Conservation (phyloP, 1,140 invertebrate genomes). For the Scaptomyza hsui region DNA sequence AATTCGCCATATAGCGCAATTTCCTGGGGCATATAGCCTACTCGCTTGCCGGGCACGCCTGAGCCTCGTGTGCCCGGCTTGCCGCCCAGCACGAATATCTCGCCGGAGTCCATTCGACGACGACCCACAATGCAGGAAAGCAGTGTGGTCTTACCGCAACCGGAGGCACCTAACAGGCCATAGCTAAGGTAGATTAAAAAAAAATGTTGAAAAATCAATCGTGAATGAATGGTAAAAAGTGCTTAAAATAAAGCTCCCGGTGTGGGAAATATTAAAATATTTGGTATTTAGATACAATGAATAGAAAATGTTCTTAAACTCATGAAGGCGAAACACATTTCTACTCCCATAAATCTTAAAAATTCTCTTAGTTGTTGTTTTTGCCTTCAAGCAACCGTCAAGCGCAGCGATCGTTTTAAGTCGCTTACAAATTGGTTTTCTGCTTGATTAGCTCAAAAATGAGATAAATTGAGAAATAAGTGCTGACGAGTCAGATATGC, state of each 20-base stretch:
- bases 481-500: slow-evolving; percentile 9
- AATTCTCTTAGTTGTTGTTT: background rate
- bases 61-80: slow-evolving; percentile 92
- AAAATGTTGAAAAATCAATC: slow-evolving; percentile 1
- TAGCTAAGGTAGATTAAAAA: slow-evolving; percentile 86
- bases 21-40: slow-evolving; percentile 94
- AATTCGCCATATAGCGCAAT: slow-evolving; percentile 97
- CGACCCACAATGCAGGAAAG: slow-evolving; percentile 93
- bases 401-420: slow-evolving; percentile 1
- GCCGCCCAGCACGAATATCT: slow-evolving; percentile 93
- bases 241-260: too few relatives aligned
- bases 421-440: slow-evolving; percentile 27
- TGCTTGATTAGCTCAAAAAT: slow-evolving; percentile 48
- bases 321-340: too few relatives aligned
- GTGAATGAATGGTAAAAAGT: too few relatives aligned
- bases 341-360: too few relatives aligned
- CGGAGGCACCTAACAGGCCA: slow-evolving; percentile 92
- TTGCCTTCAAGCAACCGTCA: background rate
- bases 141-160: slow-evolving; percentile 93
- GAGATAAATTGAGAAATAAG: slow-evolving; percentile 17
- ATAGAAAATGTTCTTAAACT: too few relatives aligned
- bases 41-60: slow-evolving; percentile 94
- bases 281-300: too few relatives aligned
- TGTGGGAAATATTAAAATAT: too few relatives aligned
- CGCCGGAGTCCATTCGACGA: slow-evolving; percentile 90